These are phyloP conservation scores for Hypsibius dujardini DNA, from an alignment of 1,140 invertebrate species.

Conservation along the genomic window DNA sequence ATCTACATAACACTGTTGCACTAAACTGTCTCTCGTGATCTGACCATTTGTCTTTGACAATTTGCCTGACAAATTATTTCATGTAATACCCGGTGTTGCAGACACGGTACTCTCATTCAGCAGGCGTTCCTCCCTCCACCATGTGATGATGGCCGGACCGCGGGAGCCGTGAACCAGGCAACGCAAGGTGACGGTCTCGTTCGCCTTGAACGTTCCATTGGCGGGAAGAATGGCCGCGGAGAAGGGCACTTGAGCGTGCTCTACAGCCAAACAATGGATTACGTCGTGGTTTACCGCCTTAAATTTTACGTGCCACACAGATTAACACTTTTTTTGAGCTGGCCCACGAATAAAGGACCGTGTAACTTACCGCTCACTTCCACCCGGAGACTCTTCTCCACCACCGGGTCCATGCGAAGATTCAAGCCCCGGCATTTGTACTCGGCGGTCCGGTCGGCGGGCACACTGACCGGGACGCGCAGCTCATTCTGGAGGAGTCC, in stretches of 20 bases:
- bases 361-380: background rate
- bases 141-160: slow-evolving; percentile 14
- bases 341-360: background rate
- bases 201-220: slow-evolving; percentile 15
- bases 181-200: slow-evolving; percentile 7
- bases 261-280: background rate
- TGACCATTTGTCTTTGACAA: background rate
- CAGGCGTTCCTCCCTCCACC: slow-evolving; percentile 5
- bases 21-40: too few relatives aligned
- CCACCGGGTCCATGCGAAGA: background rate
- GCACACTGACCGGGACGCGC: background rate
- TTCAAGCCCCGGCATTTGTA: slow-evolving; percentile 13
- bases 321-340: background rate
- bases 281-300: background rate
- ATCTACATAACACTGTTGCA: too few relatives aligned
- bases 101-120: slow-evolving; percentile 8
- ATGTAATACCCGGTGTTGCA: background rate
- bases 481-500: slow-evolving; percentile 11
- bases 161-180: background rate
- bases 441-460: background rate
- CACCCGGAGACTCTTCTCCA: background rate
- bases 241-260: background rate
- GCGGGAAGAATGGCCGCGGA: slow-evolving; percentile 4
- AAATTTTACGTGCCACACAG: background rate
- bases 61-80: background rate